A percentile compares a stretch with the other conserved stretches of the same genome.
Evolutionary conservation across 2,113 vertebrate genomes (phyloP).

Genomic region (Pholis gunnellus): DNA sequence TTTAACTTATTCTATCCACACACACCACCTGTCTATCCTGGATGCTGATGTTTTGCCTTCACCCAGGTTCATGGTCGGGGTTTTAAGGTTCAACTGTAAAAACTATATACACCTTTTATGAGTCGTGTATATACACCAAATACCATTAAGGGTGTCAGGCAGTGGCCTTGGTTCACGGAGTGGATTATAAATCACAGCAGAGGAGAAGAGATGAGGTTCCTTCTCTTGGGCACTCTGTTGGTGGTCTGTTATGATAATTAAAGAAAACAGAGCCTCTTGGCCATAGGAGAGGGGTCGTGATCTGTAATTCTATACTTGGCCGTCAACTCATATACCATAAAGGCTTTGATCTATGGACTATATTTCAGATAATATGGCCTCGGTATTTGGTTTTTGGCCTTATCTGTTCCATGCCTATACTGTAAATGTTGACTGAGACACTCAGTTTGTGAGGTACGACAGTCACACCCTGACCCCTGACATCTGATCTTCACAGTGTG

Average conservation of each 20-base stretch:
- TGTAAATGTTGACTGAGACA: slow-evolving; percentile 31
- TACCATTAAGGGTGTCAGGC: slow-evolving; percentile 38
- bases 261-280: slow-evolving; percentile 52
- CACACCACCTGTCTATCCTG: slow-evolving; percentile 36
- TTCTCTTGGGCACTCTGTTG: slow-evolving; percentile 35
- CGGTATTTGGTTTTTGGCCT: slow-evolving; percentile 16
- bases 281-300: slow-evolving; percentile 41
- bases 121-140: slow-evolving; percentile 52
- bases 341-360: slow-evolving; percentile 46
- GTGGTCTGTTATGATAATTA: slow-evolving; percentile 68
- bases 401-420: background rate
- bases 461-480: slow-evolving; percentile 50
- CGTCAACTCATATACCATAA: slow-evolving; percentile 25
- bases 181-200: slow-evolving; percentile 57
- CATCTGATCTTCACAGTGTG: slow-evolving; percentile 45
- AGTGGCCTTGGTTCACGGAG: slow-evolving; percentile 48
- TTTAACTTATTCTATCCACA: slow-evolving; percentile 8
- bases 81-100: slow-evolving; percentile 28
- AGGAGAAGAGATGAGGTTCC: slow-evolving; percentile 33
- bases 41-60: slow-evolving; percentile 45
- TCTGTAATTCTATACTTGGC: slow-evolving; percentile 50
- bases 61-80: slow-evolving; percentile 49
- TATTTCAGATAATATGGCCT: slow-evolving; percentile 30
- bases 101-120: slow-evolving; percentile 55
- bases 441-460: slow-evolving; percentile 11